phyloP scores from a whole-genome alignment of 2,113 vertebrate genomes.

The Tiliqua scincoides region DNA sequence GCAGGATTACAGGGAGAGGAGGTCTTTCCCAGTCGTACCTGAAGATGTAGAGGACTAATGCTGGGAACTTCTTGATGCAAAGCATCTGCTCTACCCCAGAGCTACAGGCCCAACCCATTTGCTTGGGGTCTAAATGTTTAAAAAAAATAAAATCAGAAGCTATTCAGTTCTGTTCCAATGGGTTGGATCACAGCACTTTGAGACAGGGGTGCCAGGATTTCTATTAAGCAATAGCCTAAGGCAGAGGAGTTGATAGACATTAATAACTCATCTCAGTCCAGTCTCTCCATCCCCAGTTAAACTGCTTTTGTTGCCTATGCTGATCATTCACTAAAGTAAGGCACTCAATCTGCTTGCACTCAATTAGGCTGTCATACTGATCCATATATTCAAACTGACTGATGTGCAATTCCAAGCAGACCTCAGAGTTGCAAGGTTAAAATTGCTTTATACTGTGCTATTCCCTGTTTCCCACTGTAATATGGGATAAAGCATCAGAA shows the following conservation, averaged over 20 bases:
- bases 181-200: background rate
- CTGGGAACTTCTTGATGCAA: too few species aligned
- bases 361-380: conserved; percentile 4
- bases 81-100: too few species aligned
- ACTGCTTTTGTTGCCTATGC: background rate
- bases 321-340: background rate
- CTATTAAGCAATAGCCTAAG: background rate
- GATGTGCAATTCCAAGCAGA: background rate
- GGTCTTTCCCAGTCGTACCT: too few species aligned
- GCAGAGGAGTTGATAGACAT: background rate
- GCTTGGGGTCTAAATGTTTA: background rate
- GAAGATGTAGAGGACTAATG: too few species aligned
- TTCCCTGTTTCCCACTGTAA: background rate
- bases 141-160: too few species aligned
- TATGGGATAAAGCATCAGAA: background rate
- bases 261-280: background rate
- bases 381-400: conserved; percentile 6
- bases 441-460: background rate
- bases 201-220: background rate
- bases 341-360: conserved; percentile 2
- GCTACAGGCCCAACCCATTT: too few species aligned
- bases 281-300: background rate
- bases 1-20: too few species aligned
- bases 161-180: background rate
- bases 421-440: background rate